Evolutionary conservation across 2,797 vertebrate species (phyloP).

Genomic region (Todus mexicanus): DNA sequence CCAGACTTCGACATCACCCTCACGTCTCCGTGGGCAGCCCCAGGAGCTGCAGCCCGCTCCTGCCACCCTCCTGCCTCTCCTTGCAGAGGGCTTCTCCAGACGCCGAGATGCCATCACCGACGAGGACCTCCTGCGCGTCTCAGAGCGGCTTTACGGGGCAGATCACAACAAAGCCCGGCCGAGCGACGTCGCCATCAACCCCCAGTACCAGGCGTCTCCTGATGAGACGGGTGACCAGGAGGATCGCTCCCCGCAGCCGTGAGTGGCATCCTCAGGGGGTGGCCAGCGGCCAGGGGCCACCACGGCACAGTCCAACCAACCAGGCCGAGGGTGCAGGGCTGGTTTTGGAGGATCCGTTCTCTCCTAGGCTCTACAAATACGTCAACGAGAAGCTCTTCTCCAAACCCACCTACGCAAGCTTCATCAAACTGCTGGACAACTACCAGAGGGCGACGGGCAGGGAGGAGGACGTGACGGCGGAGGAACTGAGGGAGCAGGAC

Average conservation of each 20-base stretch:
- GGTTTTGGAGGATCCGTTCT: background rate
- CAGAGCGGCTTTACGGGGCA: conserved; percentile 65
- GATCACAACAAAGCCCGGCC: conserved; percentile 73
- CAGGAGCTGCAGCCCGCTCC: background rate
- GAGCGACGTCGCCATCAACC: conserved; percentile 68
- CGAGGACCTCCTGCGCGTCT: conserved; percentile 59
- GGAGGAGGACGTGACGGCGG: conserved; percentile 61
- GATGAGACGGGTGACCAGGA: background rate
- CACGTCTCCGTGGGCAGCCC: rapidly evolving
- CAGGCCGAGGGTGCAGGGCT: background rate
- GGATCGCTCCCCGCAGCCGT: conserved; percentile 70
- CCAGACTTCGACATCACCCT: too few species aligned
- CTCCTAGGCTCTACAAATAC: conserved; percentile 68
- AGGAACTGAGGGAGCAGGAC: conserved; percentile 73
- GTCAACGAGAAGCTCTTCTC: conserved; percentile 76
- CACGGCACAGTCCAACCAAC: rapidly evolving
- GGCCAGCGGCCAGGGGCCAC: background rate
- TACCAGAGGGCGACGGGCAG: conserved; percentile 70
- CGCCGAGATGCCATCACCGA: conserved; percentile 34
- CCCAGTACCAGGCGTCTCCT: conserved; percentile 37
- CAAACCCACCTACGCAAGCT: conserved; percentile 75
- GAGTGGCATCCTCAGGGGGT: background rate
- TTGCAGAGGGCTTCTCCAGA: conserved; percentile 66
- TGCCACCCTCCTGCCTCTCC: background rate
- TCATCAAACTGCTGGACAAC: conserved; percentile 77